Conservation (phyloP, 2,888 invertebrate species). For the Volucella zonaria region DNA sequence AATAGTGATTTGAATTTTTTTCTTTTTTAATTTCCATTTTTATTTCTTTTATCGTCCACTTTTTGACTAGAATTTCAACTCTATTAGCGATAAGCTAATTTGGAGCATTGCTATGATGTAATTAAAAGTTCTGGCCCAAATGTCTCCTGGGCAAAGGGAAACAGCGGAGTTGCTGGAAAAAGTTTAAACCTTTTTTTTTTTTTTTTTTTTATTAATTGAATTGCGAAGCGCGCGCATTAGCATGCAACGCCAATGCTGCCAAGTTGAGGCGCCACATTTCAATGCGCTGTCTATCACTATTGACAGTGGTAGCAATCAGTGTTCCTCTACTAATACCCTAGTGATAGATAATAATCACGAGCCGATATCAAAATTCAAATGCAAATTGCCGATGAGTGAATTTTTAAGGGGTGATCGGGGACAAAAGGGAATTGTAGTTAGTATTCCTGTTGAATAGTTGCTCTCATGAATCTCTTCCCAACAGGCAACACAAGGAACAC, state of each 20-base stretch:
- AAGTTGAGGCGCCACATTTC: constrained; percentile 67
- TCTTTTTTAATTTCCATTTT: not conserved
- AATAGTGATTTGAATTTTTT: constrained; percentile 3
- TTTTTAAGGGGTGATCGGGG: not conserved
- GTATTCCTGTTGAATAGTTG: constrained; percentile 59
- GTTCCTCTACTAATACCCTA: constrained; percentile 41
- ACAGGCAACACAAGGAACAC: not conserved
- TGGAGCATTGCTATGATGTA: constrained; percentile 24
- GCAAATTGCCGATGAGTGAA: not conserved
- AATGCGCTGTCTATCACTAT: constrained; percentile 57
- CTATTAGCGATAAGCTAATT: constrained; percentile 44
- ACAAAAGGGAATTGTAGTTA: constrained; percentile 1
- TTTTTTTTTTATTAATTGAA: constrained; percentile 58
- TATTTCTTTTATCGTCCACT: too few species aligned
- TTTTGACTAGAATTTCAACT: constrained; percentile 10
- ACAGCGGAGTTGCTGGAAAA: not conserved
- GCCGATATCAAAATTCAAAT: constrained; percentile 33
- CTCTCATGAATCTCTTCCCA: constrained; percentile 56
- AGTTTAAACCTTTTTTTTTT: constrained; percentile 31
- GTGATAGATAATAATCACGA: constrained; percentile 49
- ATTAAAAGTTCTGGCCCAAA: constrained; percentile 37
- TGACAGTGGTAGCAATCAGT: constrained; percentile 58
- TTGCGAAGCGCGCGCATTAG: constrained; percentile 55
- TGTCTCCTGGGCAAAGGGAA: not conserved
- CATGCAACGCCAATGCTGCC: constrained; percentile 52